Conservation (phyloP, 1,140 invertebrate genomes). For the Drosophila tropicalis region DNA sequence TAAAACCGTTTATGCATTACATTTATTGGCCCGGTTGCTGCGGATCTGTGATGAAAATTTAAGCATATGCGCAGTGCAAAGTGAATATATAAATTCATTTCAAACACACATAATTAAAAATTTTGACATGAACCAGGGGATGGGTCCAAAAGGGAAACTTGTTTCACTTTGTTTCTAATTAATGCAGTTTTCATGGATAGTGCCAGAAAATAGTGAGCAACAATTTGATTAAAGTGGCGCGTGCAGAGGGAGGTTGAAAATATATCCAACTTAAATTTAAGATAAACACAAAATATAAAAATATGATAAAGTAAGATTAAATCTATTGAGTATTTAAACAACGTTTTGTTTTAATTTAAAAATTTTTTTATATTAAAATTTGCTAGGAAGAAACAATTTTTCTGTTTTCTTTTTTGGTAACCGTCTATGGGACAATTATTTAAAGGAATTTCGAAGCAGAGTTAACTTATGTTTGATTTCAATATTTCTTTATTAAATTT, state of each 20-base stretch:
- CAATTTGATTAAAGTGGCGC: not conserved
- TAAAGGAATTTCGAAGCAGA: too few relatives aligned
- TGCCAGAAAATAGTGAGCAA: not conserved
- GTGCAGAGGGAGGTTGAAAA: not conserved
- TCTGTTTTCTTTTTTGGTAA: too few relatives aligned
- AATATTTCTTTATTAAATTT: too few relatives aligned
- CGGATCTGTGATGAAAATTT: conserved; percentile 40
- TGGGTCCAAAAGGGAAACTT: not conserved
- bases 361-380: too few relatives aligned
- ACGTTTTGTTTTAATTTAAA: too few relatives aligned
- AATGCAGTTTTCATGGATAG: conserved; percentile 20
- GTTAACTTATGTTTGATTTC: too few relatives aligned
- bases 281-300: not conserved
- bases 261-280: not conserved
- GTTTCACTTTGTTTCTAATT: conserved; percentile 31
- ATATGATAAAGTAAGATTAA: not conserved
- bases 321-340: too few relatives aligned
- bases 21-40: conserved; percentile 44
- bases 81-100: conserved; percentile 29
- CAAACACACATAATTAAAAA: conserved; percentile 44
- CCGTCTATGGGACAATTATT: too few relatives aligned
- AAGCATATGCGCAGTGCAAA: conserved; percentile 30
- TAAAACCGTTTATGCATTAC: conserved; percentile 59
- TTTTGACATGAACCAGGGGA: conserved; percentile 17
- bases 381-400: too few relatives aligned